Evolutionary conservation across 2,797 vertebrate species (phyloP), one percentile per base, ranked within the genome.

Genomic region (Mallotus villosus): DNA sequence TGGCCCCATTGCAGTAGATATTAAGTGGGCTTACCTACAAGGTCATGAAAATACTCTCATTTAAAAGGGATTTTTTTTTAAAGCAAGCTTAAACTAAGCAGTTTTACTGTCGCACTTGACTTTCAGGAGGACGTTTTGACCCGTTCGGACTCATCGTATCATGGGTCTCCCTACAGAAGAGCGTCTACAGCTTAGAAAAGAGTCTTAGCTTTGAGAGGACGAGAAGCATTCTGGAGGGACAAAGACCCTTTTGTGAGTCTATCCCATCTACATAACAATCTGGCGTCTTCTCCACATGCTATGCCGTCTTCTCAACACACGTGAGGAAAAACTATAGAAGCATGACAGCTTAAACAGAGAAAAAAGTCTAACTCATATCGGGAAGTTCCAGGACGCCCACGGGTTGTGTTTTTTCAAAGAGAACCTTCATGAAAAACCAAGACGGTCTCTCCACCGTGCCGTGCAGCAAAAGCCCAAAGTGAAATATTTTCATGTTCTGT

Each of bases 401-500:
- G 27, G 19, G 19, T 24, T 60, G 63, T 25, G 9, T 29, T 60
- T 66, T 41, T 37, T 24, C 63, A 27, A 37, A 37, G 34, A 66
- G 25, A 49, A 0, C 21, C 32, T 69, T 73, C 69, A 59, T 65
- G 65, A 75, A 77, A 77, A 79, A 74, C 58, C 1, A 62, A 76
- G 24, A 21, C 58, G 0, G 25, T 21, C 70, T 71, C 5, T 32
- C 63, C 49, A 65, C 67, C 60, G 29, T 46, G 67, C 57, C 62
- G 34, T 68, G 72, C 53, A 32, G 67, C 24, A 55, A 60, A 63
- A 73, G 63, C 61, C 22, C 55, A 70, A 55, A 67, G 66, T 75
- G 77, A 80, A 78, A 77, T 81, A 81, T 80, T 75, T 78, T 76
- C 72, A 74, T 78, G 75, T 78, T 73, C 64, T 83, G 74, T 83